These are phyloP conservation scores for Drosophila ironensis DNA, from an alignment of 1,140 invertebrate genomes.

Conservation along the genomic window DNA sequence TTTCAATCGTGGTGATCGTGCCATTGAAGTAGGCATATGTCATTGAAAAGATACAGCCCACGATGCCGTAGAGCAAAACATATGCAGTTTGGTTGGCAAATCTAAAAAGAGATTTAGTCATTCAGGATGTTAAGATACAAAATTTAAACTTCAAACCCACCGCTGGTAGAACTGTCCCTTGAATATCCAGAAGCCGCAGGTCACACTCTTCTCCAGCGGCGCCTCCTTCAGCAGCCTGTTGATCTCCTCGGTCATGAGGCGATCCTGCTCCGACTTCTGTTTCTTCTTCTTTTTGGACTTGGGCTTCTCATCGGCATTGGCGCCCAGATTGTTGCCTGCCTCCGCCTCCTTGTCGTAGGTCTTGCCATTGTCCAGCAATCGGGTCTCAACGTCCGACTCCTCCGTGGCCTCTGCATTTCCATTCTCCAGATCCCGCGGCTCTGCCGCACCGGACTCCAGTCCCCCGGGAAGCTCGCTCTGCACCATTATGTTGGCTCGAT, in stretches of 20 bases:
- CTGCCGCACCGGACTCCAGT: slow-evolving; percentile 20
- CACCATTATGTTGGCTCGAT: slow-evolving; percentile 40
- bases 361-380: slow-evolving; percentile 66
- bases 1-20: slow-evolving; percentile 90
- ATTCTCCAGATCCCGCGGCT: slow-evolving; percentile 32
- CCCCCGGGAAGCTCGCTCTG: slow-evolving; percentile 46
- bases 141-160: slow-evolving; percentile 17
- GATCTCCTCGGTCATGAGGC: slow-evolving; percentile 79
- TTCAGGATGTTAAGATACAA: not conserved
- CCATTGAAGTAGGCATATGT: slow-evolving; percentile 90
- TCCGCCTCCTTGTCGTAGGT: slow-evolving; percentile 12
- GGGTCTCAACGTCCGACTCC: slow-evolving; percentile 44
- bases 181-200: slow-evolving; percentile 86
- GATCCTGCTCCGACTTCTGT: slow-evolving; percentile 64
- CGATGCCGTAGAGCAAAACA: slow-evolving; percentile 87
- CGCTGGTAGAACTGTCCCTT: slow-evolving; percentile 84
- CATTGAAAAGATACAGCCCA: slow-evolving; percentile 89
- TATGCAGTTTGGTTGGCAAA: slow-evolving; percentile 90
- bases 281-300: slow-evolving; percentile 59
- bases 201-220: slow-evolving; percentile 84
- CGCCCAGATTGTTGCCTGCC: slow-evolving; percentile 1
- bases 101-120: slow-evolving; percentile 37
- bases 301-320: slow-evolving; percentile 1
- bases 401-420: slow-evolving; percentile 13
- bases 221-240: slow-evolving; percentile 83